phyloP scores from a whole-genome alignment of 2,113 vertebrate species.

The Tetrao urogallus region DNA sequence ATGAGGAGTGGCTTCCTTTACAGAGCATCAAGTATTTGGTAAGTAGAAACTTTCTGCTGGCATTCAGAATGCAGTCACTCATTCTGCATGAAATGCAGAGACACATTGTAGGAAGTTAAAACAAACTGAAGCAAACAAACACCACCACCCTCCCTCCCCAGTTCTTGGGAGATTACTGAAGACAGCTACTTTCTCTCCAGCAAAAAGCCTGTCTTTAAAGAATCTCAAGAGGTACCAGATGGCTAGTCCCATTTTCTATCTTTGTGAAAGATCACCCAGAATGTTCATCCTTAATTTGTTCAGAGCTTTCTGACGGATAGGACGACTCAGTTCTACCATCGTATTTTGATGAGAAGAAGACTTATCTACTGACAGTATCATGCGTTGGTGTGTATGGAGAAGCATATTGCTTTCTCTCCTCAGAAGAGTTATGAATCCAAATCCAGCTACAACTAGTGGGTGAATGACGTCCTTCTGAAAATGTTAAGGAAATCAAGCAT shows the following conservation, averaged over 20 bases:
- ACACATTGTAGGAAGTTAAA: not conserved
- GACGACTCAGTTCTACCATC: not conserved
- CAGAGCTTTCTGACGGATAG: conserved; percentile 29
- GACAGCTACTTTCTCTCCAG: not conserved
- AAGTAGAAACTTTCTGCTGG: not conserved
- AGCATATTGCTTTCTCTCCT: conserved; percentile 9
- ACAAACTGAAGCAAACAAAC: not conserved
- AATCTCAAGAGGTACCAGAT: conserved; percentile 21
- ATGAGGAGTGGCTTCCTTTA: not conserved
- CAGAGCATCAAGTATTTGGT: not conserved
- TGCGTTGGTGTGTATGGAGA: conserved; percentile 17
- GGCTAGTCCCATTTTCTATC: not conserved
- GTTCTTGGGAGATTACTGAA: not conserved
- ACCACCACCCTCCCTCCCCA: not conserved
- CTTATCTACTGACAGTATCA: conserved; percentile 52
- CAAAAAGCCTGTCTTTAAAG: conserved; percentile 1
- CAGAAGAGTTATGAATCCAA: conserved; percentile 36
- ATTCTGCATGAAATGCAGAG: not conserved
- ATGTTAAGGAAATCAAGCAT: conserved; percentile 59
- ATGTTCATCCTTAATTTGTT: conserved; percentile 40
- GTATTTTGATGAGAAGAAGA: conserved; percentile 29
- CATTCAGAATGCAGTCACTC: not conserved
- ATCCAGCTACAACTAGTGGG: conserved; percentile 41
- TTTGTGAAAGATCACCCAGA: conserved; percentile 41
- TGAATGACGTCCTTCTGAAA: conserved; percentile 65